Percentiles rank a stretch among this genome's conserved stretches.
Conservation (phyloP, 2,888 invertebrate species). For the Fabriciana adippe region DNA sequence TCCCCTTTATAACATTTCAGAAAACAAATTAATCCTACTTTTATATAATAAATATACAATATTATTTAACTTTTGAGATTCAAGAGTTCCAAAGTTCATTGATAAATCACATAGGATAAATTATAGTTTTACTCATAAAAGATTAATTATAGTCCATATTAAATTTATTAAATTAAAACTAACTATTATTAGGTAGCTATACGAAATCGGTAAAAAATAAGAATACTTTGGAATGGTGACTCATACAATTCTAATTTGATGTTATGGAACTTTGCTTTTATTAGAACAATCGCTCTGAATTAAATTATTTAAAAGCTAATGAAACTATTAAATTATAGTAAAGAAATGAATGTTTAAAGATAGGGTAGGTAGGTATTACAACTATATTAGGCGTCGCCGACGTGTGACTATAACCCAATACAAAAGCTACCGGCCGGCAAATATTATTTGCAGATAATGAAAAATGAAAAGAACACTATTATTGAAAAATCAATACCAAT, state of each 20-base stretch:
- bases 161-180: too few relatives aligned
- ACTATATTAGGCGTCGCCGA: constrained; percentile 35
- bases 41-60: too few relatives aligned
- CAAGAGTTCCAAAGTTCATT: too few relatives aligned
- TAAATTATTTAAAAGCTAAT: neutral
- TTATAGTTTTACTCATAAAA: too few relatives aligned
- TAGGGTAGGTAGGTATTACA: constrained; percentile 1
- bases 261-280: neutral
- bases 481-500: neutral
- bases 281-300: neutral
- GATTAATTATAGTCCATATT: too few relatives aligned
- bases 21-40: too few relatives aligned
- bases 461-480: neutral
- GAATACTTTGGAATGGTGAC: constrained; percentile 5
- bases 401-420: constrained; percentile 43
- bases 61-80: too few relatives aligned
- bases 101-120: too few relatives aligned
- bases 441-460: constrained; percentile 15
- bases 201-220: neutral
- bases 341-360: neutral
- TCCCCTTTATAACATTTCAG: too few relatives aligned
- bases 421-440: constrained; percentile 48
- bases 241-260: constrained; percentile 1
- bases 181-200: too few relatives aligned
- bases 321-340: neutral